These are phyloP conservation scores for Seira musarum DNA, from an alignment of 2,888 invertebrate species.

Conservation along the genomic window DNA sequence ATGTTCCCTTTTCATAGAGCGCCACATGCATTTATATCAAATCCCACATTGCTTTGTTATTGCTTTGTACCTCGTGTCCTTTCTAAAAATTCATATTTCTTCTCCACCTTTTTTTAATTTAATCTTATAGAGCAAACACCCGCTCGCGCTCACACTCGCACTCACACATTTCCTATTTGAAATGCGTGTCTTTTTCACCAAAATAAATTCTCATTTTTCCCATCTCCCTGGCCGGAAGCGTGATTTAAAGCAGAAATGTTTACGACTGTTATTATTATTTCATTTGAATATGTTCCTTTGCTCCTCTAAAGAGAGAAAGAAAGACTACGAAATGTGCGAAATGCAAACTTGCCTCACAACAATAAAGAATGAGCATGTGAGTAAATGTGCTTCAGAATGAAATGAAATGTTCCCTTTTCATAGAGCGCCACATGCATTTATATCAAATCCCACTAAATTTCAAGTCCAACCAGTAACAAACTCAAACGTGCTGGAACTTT, in stretches of 20 bases:
- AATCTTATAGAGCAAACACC: too few species aligned
- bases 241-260: conserved; percentile 56
- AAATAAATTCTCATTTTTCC: conserved; percentile 33
- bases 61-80: not conserved
- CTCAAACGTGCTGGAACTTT: not conserved
- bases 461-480: conserved; percentile 7
- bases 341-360: too few species aligned
- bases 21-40: not conserved
- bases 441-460: conserved; percentile 2
- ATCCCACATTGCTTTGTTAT: too few species aligned
- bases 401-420: not conserved
- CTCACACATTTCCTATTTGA: not conserved
- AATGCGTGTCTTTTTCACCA: conserved; percentile 12
- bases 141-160: too few species aligned
- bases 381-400: not conserved
- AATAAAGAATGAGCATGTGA: conserved; percentile 11
- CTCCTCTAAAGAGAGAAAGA: not conserved
- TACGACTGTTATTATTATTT: conserved; percentile 57
- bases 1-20: not conserved
- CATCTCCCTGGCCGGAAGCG: conserved; percentile 17
- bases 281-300: conserved; percentile 32
- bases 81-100: conserved; percentile 9
- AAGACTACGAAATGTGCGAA: conserved; percentile 14
- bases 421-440: not conserved
- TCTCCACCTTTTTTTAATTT: not conserved